These are phyloP conservation scores for Embidobia sp. DNA, from an alignment of 2,888 invertebrate genomes.

Conservation along the genomic window DNA sequence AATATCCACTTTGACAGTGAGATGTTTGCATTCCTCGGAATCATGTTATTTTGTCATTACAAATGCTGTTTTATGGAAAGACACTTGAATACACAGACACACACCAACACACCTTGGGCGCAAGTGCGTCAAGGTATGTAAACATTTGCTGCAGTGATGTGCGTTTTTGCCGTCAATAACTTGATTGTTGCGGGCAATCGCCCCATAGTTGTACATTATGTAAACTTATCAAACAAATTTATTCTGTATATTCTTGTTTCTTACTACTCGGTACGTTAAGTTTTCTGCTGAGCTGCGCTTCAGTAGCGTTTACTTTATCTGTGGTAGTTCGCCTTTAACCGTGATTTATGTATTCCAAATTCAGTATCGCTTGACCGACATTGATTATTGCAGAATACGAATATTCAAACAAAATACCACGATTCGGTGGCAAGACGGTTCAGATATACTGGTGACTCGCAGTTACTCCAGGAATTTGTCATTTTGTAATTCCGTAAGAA, in stretches of 20 bases:
- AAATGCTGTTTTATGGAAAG: constrained; percentile 20
- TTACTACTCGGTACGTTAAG: too few species aligned
- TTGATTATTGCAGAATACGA: background rate
- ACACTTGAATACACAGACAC: background rate
- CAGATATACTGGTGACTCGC: background rate
- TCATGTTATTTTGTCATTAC: constrained; percentile 28
- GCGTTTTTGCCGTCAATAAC: too few species aligned
- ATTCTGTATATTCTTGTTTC: too few species aligned
- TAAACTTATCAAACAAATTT: too few species aligned
- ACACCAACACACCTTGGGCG: too few species aligned
- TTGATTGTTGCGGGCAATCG: too few species aligned
- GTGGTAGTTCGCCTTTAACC: too few species aligned
- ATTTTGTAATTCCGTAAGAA: background rate
- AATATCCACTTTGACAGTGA: constrained; percentile 27
- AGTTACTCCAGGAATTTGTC: constrained; percentile 7
- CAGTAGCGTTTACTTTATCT: too few species aligned
- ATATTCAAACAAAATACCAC: background rate
- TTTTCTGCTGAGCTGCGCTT: too few species aligned
- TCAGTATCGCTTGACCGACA: background rate
- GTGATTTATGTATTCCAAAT: background rate
- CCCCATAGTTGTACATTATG: too few species aligned
- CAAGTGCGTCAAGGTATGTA: too few species aligned
- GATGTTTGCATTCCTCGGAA: constrained; percentile 19
- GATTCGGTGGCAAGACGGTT: background rate
- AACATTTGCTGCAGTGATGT: too few species aligned